These are phyloP conservation scores for Rapana venosa DNA, from an alignment of 2,888 invertebrate genomes.

Conservation along the genomic window DNA sequence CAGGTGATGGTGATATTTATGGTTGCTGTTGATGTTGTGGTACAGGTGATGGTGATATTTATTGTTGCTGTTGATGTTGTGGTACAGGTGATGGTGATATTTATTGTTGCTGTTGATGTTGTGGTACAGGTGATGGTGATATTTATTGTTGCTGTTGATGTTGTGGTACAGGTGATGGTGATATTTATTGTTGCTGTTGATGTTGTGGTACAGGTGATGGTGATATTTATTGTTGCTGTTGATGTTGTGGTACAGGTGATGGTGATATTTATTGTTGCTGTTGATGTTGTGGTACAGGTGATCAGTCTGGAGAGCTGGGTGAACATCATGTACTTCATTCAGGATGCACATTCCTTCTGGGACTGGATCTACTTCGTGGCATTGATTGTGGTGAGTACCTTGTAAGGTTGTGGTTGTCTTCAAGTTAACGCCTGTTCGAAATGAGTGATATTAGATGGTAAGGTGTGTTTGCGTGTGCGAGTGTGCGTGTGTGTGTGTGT, in stretches of 20 bases:
- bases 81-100: not conserved
- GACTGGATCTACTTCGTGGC: constrained; percentile 99
- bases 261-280: constrained; percentile 83
- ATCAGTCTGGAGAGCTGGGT: constrained; percentile 99
- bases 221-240: constrained; percentile 75
- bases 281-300: constrained; percentile 80
- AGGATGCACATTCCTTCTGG: constrained; percentile 99
- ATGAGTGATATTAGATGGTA: too few relatives aligned
- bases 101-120: not conserved
- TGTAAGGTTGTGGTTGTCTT: not conserved
- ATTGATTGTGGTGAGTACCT: constrained; percentile 94
- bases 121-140: not conserved
- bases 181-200: not conserved
- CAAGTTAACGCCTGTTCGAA: too few relatives aligned
- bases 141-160: not conserved
- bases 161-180: too few relatives aligned
- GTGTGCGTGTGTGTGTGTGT: too few relatives aligned
- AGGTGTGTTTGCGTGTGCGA: too few relatives aligned
- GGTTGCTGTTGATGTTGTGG: not conserved
- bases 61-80: not conserved
- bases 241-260: not conserved
- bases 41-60: not conserved
- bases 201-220: not conserved
- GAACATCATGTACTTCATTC: constrained; percentile 99
- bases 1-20: not conserved